Evolutionary conservation across 2,113 vertebrate genomes (phyloP), one percentile per base, ranked within the genome.

Genomic region (Malurus cyaneus): DNA sequence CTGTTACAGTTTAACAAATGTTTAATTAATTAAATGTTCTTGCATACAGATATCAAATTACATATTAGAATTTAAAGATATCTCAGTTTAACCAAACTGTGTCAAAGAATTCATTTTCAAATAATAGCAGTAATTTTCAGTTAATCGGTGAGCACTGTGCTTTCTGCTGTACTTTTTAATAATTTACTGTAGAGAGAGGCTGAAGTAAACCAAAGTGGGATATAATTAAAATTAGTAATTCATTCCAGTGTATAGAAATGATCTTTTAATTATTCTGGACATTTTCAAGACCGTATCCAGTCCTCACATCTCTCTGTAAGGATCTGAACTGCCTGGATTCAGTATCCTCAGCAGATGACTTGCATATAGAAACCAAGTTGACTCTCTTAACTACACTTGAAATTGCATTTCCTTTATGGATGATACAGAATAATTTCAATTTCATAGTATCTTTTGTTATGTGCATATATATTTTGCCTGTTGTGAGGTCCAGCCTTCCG

Each of bases 21-120:
- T 29, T 69, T 94, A 94, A 88, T 81, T 86, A 93, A 77, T 92
- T 92, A 67, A 83, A 49, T 81, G 50, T 82, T 79, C 57, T 72
- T 81, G 20, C 42, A 80, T 77, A 47, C 15, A 66, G 36, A 82
- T 47, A 56, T 46, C 28, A 83, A 92, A 85, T 73, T 80, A 56
- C 25, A 44, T 70, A 42, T 41, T 47, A 92, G 70, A 95, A 96
- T 93, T 92, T 70, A 91, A 46, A 77, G 57, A 70, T 81, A 92
- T 36, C 42, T 79, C 56, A 34, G 8, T 73, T 86, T 92, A 88
- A 84, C 23, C 12, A 70, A 88, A 84, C 36, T 57, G 20, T 79
- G 44, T 65, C 42, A 91, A 70, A 93, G 44, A 93, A 72, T 6
- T 11, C 20, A 32, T 9, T 79, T 54, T 93, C 42, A 7, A 93